These are phyloP conservation scores for Coluber constrictor DNA, from an alignment of 2,797 vertebrate species.

Conservation along the genomic window DNA sequence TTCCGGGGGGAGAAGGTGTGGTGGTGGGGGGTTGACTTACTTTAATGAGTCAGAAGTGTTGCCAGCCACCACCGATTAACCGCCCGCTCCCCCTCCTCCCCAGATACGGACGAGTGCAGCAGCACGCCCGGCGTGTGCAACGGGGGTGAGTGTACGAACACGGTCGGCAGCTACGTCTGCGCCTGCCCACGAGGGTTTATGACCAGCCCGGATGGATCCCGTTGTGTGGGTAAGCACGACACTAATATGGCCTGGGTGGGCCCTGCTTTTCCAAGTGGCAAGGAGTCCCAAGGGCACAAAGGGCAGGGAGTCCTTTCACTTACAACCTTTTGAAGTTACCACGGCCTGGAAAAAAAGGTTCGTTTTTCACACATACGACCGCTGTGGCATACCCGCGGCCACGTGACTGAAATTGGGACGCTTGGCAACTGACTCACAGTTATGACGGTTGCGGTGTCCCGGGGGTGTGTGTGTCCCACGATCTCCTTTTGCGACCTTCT, in stretches of 20 bases:
- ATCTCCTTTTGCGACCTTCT: too few relatives aligned
- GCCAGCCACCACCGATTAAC: neutral
- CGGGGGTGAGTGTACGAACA: conserved; percentile 94
- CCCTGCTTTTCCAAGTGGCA: neutral
- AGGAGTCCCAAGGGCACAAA: neutral
- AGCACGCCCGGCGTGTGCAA: conserved; percentile 84
- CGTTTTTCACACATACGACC: too few relatives aligned
- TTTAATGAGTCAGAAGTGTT: neutral
- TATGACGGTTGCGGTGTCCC: too few relatives aligned
- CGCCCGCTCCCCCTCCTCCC: conserved; percentile 31
- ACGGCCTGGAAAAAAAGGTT: too few relatives aligned
- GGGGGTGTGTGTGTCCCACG: too few relatives aligned
- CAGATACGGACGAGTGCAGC: conserved; percentile 92
- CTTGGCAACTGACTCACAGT: too few relatives aligned
- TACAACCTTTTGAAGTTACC: too few relatives aligned
- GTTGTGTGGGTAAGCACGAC: conserved; percentile 86
- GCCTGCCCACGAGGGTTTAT: conserved; percentile 88
- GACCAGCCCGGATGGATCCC: conserved; percentile 88
- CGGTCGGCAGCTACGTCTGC: conserved; percentile 94
- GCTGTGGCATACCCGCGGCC: rapidly evolving
- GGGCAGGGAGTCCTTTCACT: too few relatives aligned
- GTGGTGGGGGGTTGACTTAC: too few relatives aligned
- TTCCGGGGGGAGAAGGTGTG: too few relatives aligned
- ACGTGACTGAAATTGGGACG: too few relatives aligned
- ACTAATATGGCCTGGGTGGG: rapidly evolving